These are phyloP conservation scores for Pangasius djambal DNA, from an alignment of 2,797 vertebrate species.

Conservation along the genomic window DNA sequence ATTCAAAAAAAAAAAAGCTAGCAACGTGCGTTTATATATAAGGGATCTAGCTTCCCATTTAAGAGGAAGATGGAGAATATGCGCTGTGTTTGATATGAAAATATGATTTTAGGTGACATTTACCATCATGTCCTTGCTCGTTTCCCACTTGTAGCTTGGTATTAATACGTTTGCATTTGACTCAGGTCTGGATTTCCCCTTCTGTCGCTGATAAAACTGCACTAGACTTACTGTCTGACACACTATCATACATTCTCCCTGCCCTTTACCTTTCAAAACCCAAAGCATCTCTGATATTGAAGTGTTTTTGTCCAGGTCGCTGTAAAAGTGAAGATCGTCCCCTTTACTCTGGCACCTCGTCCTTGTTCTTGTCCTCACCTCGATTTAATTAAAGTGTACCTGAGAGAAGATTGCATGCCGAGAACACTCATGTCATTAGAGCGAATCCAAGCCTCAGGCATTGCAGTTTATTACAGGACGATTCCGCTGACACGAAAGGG, in stretches of 20 bases:
- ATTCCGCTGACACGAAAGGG: slow-evolving; percentile 26
- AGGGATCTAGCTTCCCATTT: neutral
- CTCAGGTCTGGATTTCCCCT: neutral
- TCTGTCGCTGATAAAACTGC: neutral
- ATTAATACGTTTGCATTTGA: slow-evolving; percentile 12
- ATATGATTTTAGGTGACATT: slow-evolving; percentile 20
- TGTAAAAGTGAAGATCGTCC: neutral
- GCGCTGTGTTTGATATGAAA: neutral
- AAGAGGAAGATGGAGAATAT: neutral
- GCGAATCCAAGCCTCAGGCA: slow-evolving; percentile 44
- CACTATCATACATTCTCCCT: neutral
- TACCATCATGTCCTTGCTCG: slow-evolving; percentile 9
- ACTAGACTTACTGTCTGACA: neutral
- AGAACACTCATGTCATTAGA: slow-evolving; percentile 70
- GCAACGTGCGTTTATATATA: neutral
- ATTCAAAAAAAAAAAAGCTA: no score
- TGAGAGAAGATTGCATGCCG: slow-evolving; percentile 62
- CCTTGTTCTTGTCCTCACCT: slow-evolving; percentile 5
- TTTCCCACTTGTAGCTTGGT: neutral
- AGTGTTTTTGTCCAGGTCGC: slow-evolving; percentile 4
- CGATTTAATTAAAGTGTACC: slow-evolving; percentile 64
- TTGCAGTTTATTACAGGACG: slow-evolving; percentile 68
- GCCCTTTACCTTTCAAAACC: slow-evolving; percentile 20
- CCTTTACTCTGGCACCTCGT: slow-evolving; percentile 9
- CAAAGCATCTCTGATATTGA: neutral